Conservation (phyloP, 2,888 invertebrate genomes). For the Megaustenia siamemsis region DNA sequence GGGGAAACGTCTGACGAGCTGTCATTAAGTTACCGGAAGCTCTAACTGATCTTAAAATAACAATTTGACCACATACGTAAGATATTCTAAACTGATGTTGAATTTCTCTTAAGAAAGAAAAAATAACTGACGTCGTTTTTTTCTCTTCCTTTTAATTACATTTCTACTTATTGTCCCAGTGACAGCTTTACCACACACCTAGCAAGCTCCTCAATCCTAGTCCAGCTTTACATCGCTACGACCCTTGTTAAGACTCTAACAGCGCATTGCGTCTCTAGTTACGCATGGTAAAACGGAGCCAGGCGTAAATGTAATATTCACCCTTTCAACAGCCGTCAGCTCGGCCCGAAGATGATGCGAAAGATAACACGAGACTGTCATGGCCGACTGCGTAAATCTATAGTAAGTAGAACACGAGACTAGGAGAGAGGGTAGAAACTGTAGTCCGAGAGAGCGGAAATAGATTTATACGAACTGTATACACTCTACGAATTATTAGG, state of each 20-base stretch:
- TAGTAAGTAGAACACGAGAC: slow-evolving; percentile 29
- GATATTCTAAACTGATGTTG: slow-evolving; percentile 9
- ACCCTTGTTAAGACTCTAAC: slow-evolving; percentile 8
- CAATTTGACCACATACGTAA: background rate
- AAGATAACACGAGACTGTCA: slow-evolving; percentile 36
- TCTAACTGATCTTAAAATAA: background rate
- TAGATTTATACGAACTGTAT: slow-evolving; percentile 26
- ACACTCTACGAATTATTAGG: slow-evolving; percentile 4
- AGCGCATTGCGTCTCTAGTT: slow-evolving; percentile 23
- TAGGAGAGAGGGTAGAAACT: background rate
- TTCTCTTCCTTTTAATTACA: no score
- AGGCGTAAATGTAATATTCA: slow-evolving; percentile 41
- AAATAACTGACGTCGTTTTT: no score
- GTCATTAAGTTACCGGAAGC: no score
- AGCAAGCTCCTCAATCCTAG: background rate
- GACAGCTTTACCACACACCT: slow-evolving; percentile 28
- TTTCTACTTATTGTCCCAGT: background rate
- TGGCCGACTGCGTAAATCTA: slow-evolving; percentile 40
- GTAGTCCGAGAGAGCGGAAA: slow-evolving; percentile 15
- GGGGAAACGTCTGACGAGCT: no score
- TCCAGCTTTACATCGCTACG: slow-evolving; percentile 20
- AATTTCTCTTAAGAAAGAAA: background rate
- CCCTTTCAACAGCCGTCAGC: slow-evolving; percentile 37
- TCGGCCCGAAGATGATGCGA: slow-evolving; percentile 17
- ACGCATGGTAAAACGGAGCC: background rate